Percentiles rank a stretch among this genome's conserved stretches.
These are phyloP conservation scores for Pissodes strobi DNA, from an alignment of 1,140 invertebrate genomes.

Conservation along the genomic window DNA sequence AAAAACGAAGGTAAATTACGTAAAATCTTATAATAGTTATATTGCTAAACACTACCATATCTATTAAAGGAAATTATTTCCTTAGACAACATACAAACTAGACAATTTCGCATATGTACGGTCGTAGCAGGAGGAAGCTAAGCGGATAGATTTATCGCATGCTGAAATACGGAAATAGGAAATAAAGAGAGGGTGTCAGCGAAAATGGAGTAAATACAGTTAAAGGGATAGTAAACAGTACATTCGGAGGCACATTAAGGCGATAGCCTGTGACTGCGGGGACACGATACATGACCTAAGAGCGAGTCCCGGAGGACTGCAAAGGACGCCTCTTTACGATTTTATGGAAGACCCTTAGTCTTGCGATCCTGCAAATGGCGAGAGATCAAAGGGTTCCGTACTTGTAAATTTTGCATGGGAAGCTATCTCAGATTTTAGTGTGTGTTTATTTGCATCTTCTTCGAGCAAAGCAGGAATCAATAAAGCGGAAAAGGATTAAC, in stretches of 20 bases:
- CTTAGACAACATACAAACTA: background rate
- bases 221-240: constrained; percentile 39
- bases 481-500: no score
- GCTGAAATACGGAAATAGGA: constrained; percentile 28
- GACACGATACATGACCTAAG: constrained; percentile 20
- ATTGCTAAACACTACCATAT: no score
- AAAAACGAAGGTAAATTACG: no score
- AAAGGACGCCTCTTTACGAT: constrained; percentile 17
- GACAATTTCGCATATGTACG: background rate
- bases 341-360: no score
- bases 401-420: no score
- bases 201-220: constrained; percentile 32
- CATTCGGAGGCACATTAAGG: constrained; percentile 37
- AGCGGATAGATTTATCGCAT: constrained; percentile 21
- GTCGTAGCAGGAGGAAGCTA: no score
- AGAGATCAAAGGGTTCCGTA: no score
- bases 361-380: no score
- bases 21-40: no score
- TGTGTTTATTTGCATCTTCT: no score
- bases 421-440: no score
- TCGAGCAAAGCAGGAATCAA: no score
- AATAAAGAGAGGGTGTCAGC: constrained; percentile 29
- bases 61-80: constrained; percentile 24
- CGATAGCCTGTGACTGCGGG: constrained; percentile 41
- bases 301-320: constrained; percentile 19